phyloP scores from a whole-genome alignment of 2,113 vertebrate genomes.

The Origma solitaria region DNA sequence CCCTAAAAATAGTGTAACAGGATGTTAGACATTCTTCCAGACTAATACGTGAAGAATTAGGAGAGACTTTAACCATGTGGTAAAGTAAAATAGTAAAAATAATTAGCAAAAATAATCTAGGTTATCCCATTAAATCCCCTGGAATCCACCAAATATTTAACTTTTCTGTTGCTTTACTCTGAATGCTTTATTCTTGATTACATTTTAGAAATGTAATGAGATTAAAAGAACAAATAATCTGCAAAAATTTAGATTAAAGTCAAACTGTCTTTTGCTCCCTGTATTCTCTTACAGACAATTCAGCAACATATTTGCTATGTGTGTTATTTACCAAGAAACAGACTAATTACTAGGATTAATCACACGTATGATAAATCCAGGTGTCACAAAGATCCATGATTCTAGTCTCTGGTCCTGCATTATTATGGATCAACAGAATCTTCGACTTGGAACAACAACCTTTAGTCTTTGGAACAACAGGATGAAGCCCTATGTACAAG shows the following conservation, averaged over 20 bases:
- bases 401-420: background rate
- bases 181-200: background rate
- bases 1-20: background rate
- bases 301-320: background rate
- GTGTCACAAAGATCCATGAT: background rate
- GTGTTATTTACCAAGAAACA: background rate
- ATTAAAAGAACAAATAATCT: background rate
- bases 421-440: background rate
- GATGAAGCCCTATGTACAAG: background rate
- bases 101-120: background rate
- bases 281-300: background rate
- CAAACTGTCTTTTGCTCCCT: background rate
- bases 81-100: background rate
- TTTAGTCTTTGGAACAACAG: background rate
- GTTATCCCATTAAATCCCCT: background rate
- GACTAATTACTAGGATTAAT: background rate
- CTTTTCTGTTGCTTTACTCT: background rate
- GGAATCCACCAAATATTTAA: background rate
- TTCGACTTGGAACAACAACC: background rate
- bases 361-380: background rate
- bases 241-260: background rate
- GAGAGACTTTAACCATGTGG: background rate
- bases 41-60: background rate
- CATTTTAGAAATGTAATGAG: background rate
- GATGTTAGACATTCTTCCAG: background rate